Evolutionary conservation across 2,888 invertebrate species (phyloP), one percentile per base, ranked within the genome.

Genomic region (Nyleta sp.): DNA sequence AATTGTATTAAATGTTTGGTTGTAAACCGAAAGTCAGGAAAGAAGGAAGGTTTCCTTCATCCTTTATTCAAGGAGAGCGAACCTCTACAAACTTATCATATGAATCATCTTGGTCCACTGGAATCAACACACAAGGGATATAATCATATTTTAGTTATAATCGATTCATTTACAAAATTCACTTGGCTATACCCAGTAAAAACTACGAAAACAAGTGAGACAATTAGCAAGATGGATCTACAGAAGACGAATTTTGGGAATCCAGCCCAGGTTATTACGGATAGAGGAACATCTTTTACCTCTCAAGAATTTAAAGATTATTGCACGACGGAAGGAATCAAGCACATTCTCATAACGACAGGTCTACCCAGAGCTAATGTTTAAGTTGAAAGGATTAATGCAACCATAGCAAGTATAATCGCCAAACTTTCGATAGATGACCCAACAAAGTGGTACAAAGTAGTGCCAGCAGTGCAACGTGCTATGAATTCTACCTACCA

Each of bases 211-310:
- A 24, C 59, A 22, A 40, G 33, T 2, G 78, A 80, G 13, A 20
- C 42, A 2, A 55, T 91, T 10, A 28, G 80, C 3, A 88, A 86
- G 74, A 40, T 90, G 0, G 65, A 65, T 4, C 18, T 71, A 2
- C 87, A 88, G 38, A 86, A 87, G 52, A 75, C 80, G 13, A 80
- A 53, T 5, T 91, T 91, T 84, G 90, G 89, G 6, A 89, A 89
- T 74, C 89, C 90, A 8, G 67, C 22, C 7, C 81, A 83, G 31
- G 85, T 89, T 6, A 84, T 90, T 2, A 84, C 87, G 0, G 89
- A 90, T 70, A 73, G 82, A 75, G 88, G 48, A 28, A 48, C 48
- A 8, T 48, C 44, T 1, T 46, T 48, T 15, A 48, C 28, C 3
- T 48, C 48, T 88, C 17, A 82, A n/a, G 85, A 85, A 1, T 91